Base-by-base conservation (phyloP, 2,797 vertebrate genomes). In the Decapterus maruadsi region DNA sequence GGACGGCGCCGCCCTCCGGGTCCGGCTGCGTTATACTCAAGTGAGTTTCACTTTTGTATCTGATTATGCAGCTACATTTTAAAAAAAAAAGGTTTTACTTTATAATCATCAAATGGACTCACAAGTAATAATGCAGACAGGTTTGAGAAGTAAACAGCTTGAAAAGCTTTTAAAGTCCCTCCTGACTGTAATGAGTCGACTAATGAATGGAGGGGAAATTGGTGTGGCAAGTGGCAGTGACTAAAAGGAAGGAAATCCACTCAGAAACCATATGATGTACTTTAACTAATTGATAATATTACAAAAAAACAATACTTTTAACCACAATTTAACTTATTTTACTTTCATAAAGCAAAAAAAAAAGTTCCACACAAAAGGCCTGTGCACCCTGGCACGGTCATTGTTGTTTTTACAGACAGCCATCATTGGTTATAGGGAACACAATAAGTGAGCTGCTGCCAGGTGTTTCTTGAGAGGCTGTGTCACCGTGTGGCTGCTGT, bases 11-110 rank as follows among this genome's bases (percentile, higher is more conserved):
- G 1, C 92, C 96, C 13, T 6, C 92, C 0, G 97, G 97, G 4
- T 94, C 92, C 0, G 97, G 98, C 83, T 99, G 98, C 38, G 94
- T 99, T n/a, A 97, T 96, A 85, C 94, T 99, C 4, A 99, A 99
- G 98, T 99, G 84, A 95, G 97, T 43, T 31, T 13, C 31, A 13
- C 8, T 66, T 65, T 68, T 42, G n/a, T 17, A 0, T 8, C 8
- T 71, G 3, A 42, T 8, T 46, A 43, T 40, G 4, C 7, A 16
- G 4, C 3, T 14, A 29, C 26, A 16, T 57, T 70, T 29, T 17
- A 26, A 45, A 38, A 20, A n/a, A 26, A 45, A 38, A 20, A 2
- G 19, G 54, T 7, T 20, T 4, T 10, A 22, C 38, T 34, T 34
- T 34, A 34, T 34, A 34, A 5, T 34, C 3, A 26, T 34, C 31